Base-by-base conservation (phyloP, 2,888 invertebrate species). In the Xestia rhomboidea region DNA sequence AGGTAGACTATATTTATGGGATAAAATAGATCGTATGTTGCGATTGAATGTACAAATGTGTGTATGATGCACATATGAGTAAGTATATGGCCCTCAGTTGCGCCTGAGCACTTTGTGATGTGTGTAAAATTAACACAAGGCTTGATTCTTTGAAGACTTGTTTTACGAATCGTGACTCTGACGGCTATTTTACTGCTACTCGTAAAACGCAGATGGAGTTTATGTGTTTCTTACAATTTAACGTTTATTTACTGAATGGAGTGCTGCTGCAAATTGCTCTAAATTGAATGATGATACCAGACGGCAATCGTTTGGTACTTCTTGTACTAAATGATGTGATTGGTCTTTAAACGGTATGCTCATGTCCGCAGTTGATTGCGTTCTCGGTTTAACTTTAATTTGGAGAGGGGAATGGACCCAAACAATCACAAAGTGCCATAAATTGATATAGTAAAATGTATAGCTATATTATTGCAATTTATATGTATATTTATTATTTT, bases 151-250 rank as follows among this genome's bases (percentile, higher is more conserved):
- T 75, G 82, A 85, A 81, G 76, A 63, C 44, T n/a, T 34, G n/a
- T 81, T 70, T 63, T 21, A 74, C 38, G 51, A 70, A 41, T 57
- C 49, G 13, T 27, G 30, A 72, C 24, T 66, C 21, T 15, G 41
- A 84, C 46, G 51, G 3, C 38, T 11, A 67, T 83, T 84, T 81
- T 60, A 67, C 51, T 7, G 30, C 44, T 18, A 27, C 34, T 82
- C 85, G 44, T 82, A 85, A 82, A 82, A 57, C 44, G 24, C 46
- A 64, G 34, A n/a, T 46, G 57, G 41, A 67, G 15, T 84, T 81
- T 75, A 82, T 74, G 76, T 38, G 57, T 62, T 77, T 30, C 46
- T 30, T 66, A 66, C 67, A 81, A 57, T 74, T 63, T 63, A 67
- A 63, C 49, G 69, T 57, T 84, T 81, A 81, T 84, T 80, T 41